Evolutionary conservation across 2,113 vertebrate genomes (phyloP), one percentile per base, ranked within the genome.

Genomic region (Neogobius melanostomus): DNA sequence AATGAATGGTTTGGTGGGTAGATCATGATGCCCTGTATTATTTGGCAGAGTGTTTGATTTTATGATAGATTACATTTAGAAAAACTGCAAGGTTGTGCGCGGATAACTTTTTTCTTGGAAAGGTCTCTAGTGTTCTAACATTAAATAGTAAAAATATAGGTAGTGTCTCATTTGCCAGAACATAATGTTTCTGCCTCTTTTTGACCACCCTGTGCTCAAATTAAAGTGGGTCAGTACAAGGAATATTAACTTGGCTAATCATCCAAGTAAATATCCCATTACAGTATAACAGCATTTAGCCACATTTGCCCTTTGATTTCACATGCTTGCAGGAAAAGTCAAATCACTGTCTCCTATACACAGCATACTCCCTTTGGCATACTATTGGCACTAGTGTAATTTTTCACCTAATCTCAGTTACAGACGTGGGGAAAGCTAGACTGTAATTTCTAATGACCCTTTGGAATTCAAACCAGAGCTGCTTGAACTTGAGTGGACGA

Each of bases 191-290:
- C 3, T 3, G 28, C 2, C 28, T 36, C 28, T 36, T 36, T 36
- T 36, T 36, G 28, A 36, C 28, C 28, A 36, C 3, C 57, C 80
- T 73, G 74, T 12, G 71, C 63, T 44, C 17, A 47, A 78, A 77
- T 62, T 68, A 73, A 84, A 81, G 65, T 80, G 74, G 82, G 80
- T 80, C 77, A 81, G 45, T 2, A 11, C 49, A 57, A 59, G 70
- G 59, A 45, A 61, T 42, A 45, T 16, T 61, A 44, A 61, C 36
- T 44, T n/a, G 59, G 44, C 28, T 59, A 59, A 59, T 42, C 12
- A 6, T 42, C 53, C 3, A 8, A 5, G 53, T 16, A 21, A 47
- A 47, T n/a, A 21, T 17, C 16, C 52, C 52, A 10, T 47, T 9
- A 54, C 52, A 21, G n/a, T 54, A 47, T 47, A 47, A 2, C n/a